Base-by-base conservation (phyloP, 2,113 vertebrate species). In the Cyanoderma ruficeps region DNA sequence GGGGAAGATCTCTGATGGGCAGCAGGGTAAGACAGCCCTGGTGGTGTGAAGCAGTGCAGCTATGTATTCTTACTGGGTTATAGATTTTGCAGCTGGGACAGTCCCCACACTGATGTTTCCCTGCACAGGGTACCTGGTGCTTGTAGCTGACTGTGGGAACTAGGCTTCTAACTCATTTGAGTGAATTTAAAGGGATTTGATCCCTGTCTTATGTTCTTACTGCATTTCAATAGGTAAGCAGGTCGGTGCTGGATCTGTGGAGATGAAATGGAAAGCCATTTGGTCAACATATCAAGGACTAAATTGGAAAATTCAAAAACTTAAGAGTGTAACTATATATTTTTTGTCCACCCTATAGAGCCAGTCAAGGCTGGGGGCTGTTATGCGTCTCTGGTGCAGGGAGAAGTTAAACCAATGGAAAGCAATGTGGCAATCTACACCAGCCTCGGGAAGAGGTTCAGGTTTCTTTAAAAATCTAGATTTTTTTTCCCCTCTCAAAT, bases 1-100 rank as follows among this genome's bases (percentile, higher is more conserved):
- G 28, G 37, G 67, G 39, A 72, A 8, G 15, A 28, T 12, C 52
- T 49, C 30, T 70, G 35, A 27, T 65, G 72, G 55, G 11, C 18
- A 6, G 4, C 6, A 21, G 53, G 4, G 28, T 23, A 39, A 71
- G 61, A 68, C 9, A 56, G 18, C 39, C 44, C 12, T 15, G 59
- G 33, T n/a, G 41, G 10, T 24, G 5, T 0, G 1, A 46, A 20
- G 30, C 1, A 3, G 13, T 7, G 31, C 46, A 44, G 56, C 24
- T 70, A 59, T 76, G 41, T 21, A 3, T 1, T 11, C 39, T 33
- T 18, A 22, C 24, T 3, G 5, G 14, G 28, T 9, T 57, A 19
- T 8, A 53, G 14, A n/a, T 59, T 77, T 67, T 50, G 52, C 1
- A 2, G 11, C 23, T 11, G 27, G 12, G 17, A 55, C 8, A 6